Conservation (phyloP, 2,888 invertebrate species). For the Leptinotarsa tumamoca region DNA sequence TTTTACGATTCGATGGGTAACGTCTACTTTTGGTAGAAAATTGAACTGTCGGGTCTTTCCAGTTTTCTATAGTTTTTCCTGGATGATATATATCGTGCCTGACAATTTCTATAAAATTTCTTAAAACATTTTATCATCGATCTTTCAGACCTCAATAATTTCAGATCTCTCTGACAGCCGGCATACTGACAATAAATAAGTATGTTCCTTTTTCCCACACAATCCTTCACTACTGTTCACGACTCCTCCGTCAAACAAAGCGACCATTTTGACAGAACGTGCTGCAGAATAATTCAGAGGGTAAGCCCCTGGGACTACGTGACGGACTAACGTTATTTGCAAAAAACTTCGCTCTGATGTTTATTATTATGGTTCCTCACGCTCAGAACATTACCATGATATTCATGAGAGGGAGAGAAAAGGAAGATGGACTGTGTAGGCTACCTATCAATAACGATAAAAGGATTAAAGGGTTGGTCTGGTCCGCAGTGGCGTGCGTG, state of each 20-base stretch:
- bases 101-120: background rate
- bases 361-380: slow-evolving; percentile 17
- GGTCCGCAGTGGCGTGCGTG: slow-evolving; percentile 14
- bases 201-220: background rate
- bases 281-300: slow-evolving; percentile 16
- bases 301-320: slow-evolving; percentile 11
- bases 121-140: background rate
- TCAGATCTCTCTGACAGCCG: background rate
- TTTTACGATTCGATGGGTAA: no score
- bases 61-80: no score
- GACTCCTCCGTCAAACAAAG: slow-evolving; percentile 9
- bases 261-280: slow-evolving; percentile 16
- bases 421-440: background rate
- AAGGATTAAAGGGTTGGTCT: slow-evolving; percentile 18
- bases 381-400: background rate
- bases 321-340: slow-evolving; percentile 6
- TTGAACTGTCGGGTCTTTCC: no score
- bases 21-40: no score
- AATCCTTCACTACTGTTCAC: background rate
- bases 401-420: slow-evolving; percentile 11
- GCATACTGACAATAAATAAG: background rate
- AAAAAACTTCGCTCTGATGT: slow-evolving; percentile 6
- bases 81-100: no score
- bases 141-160: background rate
- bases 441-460: slow-evolving; percentile 18